phyloP scores from a whole-genome alignment of 2,113 vertebrate genomes.

The Eidolon helvum region DNA sequence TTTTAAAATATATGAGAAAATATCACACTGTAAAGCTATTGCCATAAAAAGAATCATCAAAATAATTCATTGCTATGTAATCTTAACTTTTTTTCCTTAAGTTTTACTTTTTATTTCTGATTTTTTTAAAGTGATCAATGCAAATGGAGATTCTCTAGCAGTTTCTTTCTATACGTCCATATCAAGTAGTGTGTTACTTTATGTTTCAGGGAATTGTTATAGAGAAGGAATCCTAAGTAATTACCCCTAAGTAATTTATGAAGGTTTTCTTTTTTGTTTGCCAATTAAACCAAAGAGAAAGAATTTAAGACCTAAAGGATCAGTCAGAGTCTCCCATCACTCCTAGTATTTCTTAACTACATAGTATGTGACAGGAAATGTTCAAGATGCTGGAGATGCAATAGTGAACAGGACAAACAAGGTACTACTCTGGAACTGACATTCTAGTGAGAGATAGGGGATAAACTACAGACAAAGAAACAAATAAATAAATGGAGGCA shows the following conservation, averaged over 20 bases:
- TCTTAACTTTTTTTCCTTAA: conserved; percentile 39
- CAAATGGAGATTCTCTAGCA: conserved; percentile 24
- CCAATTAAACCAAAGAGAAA: conserved; percentile 12
- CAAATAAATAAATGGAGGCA: not conserved
- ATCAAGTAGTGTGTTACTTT: not conserved
- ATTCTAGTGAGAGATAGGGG: not conserved
- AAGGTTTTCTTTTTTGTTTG: not conserved
- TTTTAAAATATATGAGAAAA: conserved; percentile 54
- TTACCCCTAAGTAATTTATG: not conserved
- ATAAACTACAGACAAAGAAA: not conserved
- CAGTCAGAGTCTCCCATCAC: not conserved
- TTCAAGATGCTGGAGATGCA: not conserved
- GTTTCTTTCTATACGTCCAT: not conserved
- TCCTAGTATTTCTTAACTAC: not conserved
- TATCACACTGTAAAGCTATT: conserved; percentile 41
- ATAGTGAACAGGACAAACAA: not conserved
- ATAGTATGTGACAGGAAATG: not conserved
- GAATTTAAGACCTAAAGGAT: conserved; percentile 2
- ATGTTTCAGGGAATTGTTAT: not conserved
- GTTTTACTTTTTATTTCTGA: not conserved
- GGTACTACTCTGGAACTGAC: not conserved
- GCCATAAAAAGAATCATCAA: conserved; percentile 38
- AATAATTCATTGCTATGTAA: conserved; percentile 16
- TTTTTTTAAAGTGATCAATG: not conserved
- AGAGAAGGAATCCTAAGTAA: not conserved